Conservation (phyloP, 2,888 invertebrate genomes). For the Scaptodrosophila latifasciaeformis region DNA sequence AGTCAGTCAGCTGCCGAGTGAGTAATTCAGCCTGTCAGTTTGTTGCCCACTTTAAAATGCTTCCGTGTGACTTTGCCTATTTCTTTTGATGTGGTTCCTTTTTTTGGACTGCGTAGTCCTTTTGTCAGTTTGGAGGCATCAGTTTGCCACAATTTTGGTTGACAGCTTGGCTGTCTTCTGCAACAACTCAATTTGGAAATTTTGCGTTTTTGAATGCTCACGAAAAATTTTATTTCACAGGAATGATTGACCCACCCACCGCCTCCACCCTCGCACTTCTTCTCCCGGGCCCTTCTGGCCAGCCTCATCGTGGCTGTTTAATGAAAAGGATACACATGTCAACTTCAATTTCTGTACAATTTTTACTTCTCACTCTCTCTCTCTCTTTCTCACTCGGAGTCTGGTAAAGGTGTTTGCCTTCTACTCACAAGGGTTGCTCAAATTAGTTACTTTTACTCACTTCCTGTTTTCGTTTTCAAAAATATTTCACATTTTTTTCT, state of each 20-base stretch:
- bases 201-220: constrained; percentile 43
- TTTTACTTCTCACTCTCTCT: constrained; percentile 12
- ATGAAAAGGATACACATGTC: constrained; percentile 76
- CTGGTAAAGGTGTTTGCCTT: constrained; percentile 12
- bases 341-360: constrained; percentile 68
- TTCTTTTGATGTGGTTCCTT: neutral
- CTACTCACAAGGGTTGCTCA: constrained; percentile 58
- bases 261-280: constrained; percentile 20
- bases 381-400: constrained; percentile 23
- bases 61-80: too few relatives aligned
- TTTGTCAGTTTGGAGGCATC: constrained; percentile 59
- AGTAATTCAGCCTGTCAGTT: too few relatives aligned
- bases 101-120: too few relatives aligned
- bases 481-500: too few relatives aligned
- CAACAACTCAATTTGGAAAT: constrained; percentile 69
- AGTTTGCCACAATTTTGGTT: constrained; percentile 60
- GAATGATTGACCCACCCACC: constrained; percentile 17
- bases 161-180: constrained; percentile 54
- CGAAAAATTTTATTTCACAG: constrained; percentile 29
- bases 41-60: constrained; percentile 14
- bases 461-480: too few relatives aligned
- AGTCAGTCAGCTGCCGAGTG: too few relatives aligned
- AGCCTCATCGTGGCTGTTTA: constrained; percentile 72
- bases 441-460: constrained; percentile 46
- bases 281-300: constrained; percentile 15